Conservation (phyloP, 92 coral and sea anemone species). For the Epizoanthus stellaris region DNA sequence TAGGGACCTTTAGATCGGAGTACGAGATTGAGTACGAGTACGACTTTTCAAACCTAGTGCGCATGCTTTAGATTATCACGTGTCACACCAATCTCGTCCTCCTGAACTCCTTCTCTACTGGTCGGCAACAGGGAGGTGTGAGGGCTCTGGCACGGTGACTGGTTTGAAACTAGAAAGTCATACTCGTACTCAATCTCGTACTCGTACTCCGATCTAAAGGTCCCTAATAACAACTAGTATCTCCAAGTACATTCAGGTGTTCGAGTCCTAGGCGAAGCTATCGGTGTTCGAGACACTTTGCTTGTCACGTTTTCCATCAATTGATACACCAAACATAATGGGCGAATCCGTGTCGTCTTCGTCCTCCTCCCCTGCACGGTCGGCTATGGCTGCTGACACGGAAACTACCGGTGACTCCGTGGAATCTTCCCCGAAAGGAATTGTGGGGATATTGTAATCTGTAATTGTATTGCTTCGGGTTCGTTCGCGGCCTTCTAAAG, state of each 20-base stretch:
- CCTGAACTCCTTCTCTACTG: too few species aligned
- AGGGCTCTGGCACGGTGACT: too few species aligned
- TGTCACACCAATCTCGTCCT: too few species aligned
- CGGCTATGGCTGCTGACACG: slow-evolving; percentile 11
- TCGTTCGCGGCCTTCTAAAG: slow-evolving; percentile 1
- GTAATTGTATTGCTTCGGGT: slow-evolving; percentile 25
- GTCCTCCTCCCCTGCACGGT: background rate
- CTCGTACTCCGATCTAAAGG: too few species aligned
- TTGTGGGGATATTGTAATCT: slow-evolving; percentile 40
- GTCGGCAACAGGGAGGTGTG: too few species aligned
- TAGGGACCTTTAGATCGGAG: too few species aligned
- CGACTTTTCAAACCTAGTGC: too few species aligned
- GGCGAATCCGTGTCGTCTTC: background rate
- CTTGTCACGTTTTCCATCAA: background rate
- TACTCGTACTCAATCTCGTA: too few species aligned
- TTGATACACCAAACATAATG: background rate
- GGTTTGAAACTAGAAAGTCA: too few species aligned
- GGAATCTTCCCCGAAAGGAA: slow-evolving; percentile 32
- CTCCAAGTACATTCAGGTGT: background rate
- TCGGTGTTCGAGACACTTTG: background rate
- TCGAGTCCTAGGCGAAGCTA: slow-evolving; percentile 11
- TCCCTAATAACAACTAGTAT: too few species aligned
- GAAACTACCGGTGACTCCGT: slow-evolving; percentile 10
- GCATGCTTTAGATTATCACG: too few species aligned
- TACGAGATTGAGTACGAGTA: too few species aligned